These are phyloP conservation scores for Paramormyrops hopkinsi DNA, from an alignment of 2,797 vertebrate genomes.

Conservation along the genomic window DNA sequence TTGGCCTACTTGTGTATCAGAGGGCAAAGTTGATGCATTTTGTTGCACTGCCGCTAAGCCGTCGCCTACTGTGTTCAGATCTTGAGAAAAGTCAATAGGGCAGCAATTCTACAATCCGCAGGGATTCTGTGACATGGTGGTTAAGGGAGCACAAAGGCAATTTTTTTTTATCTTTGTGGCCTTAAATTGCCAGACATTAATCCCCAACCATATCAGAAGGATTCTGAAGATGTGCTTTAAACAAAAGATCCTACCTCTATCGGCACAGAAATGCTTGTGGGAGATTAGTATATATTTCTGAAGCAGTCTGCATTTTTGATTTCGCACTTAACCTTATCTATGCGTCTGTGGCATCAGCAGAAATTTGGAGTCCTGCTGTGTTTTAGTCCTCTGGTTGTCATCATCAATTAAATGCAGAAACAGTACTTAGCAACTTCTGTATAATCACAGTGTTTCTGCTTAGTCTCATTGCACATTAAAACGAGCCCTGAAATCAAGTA, in stretches of 20 bases:
- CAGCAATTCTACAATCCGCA: background rate
- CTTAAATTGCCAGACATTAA: conserved; percentile 20
- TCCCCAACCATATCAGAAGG: background rate
- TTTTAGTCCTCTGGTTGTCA: background rate
- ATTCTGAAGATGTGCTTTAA: conserved; percentile 3
- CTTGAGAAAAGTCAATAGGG: background rate
- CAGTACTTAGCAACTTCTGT: background rate
- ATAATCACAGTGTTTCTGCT: background rate
- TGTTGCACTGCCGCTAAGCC: background rate
- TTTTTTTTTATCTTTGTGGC: background rate
- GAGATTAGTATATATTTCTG: background rate
- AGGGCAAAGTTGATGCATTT: background rate
- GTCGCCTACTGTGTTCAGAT: background rate
- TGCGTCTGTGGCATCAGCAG: background rate
- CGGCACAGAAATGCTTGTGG: background rate
- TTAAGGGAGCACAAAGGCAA: background rate
- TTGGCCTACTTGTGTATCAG: background rate
- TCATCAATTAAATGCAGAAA: background rate
- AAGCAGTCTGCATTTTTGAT: background rate
- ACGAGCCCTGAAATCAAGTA: background rate
- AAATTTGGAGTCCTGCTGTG: background rate
- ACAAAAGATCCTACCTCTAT: background rate
- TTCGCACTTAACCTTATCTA: background rate
- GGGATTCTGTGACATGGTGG: background rate
- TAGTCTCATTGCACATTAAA: background rate